Conservation (phyloP, 2,888 invertebrate genomes). For the Tiliacea aurago region DNA sequence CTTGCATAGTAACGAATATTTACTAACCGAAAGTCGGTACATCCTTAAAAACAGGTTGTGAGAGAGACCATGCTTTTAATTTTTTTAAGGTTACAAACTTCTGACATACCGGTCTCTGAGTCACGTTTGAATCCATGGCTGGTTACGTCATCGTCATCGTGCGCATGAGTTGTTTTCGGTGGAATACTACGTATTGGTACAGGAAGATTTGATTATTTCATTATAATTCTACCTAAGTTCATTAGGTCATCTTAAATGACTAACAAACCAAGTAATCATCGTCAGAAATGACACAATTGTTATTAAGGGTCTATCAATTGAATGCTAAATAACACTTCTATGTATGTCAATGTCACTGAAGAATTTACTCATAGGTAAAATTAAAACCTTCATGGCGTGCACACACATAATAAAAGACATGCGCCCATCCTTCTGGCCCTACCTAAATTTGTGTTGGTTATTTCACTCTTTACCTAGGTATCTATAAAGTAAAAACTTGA, state of each 20-base stretch:
- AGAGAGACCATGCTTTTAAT: slow-evolving; percentile 58
- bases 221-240: slow-evolving; percentile 53
- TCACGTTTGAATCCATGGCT: slow-evolving; percentile 82
- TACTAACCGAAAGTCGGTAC: slow-evolving; percentile 28
- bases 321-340: not conserved
- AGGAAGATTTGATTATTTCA: slow-evolving; percentile 58
- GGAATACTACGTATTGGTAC: slow-evolving; percentile 57
- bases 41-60: slow-evolving; percentile 61
- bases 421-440: slow-evolving; percentile 1
- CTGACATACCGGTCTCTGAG: slow-evolving; percentile 75
- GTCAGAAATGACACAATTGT: slow-evolving; percentile 12
- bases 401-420: slow-evolving; percentile 1
- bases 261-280: slow-evolving; percentile 17
- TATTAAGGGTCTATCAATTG: slow-evolving; percentile 5
- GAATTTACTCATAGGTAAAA: slow-evolving; percentile 2
- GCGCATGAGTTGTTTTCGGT: slow-evolving; percentile 72
- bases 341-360: slow-evolving; percentile 3
- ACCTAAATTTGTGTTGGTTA: not conserved
- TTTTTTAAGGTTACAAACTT: slow-evolving; percentile 64
- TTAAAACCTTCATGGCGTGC: slow-evolving; percentile 21
- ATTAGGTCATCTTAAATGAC: slow-evolving; percentile 35
- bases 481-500: slow-evolving; percentile 5
- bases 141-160: slow-evolving; percentile 82
- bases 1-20: slow-evolving; percentile 32
- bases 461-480: not conserved